Percentiles rank a stretch among this genome's conserved stretches.
Conservation (phyloP, 2,797 vertebrate species). For the Arrhamphus sclerolepis region DNA sequence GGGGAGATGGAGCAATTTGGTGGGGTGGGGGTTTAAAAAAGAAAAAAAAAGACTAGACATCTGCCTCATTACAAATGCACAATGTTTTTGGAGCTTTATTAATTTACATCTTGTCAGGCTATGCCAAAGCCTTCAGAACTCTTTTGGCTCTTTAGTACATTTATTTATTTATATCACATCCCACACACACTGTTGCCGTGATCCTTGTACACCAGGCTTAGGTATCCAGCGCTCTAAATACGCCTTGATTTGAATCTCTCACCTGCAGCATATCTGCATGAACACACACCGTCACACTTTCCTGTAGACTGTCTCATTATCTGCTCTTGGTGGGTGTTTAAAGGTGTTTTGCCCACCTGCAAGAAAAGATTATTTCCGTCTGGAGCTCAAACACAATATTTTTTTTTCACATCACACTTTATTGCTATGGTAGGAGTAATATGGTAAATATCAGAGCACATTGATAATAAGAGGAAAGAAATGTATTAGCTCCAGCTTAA, state of each 20-base stretch:
- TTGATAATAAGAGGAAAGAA: constrained; percentile 35
- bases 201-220: constrained; percentile 14
- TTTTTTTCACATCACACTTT: constrained; percentile 26
- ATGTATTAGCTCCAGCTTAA: constrained; percentile 34
- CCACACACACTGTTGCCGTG: constrained; percentile 32
- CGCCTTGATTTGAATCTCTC: constrained; percentile 59
- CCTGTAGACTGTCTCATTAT: constrained; percentile 61
- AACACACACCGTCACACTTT: constrained; percentile 19
- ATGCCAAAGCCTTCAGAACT: constrained; percentile 62
- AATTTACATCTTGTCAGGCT: constrained; percentile 76
- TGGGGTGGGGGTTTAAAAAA: constrained; percentile 28
- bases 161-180: constrained; percentile 67
- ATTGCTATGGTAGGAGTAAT: constrained; percentile 10
- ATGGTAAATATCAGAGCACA: constrained; percentile 45
- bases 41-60: constrained; percentile 64
- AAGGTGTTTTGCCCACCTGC: constrained; percentile 71
- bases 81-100: constrained; percentile 74
- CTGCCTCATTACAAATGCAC: constrained; percentile 69
- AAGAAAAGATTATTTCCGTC: constrained; percentile 60
- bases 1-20: background rate
- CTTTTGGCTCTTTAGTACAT: constrained; percentile 61
- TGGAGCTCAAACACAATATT: constrained; percentile 30
- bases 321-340: constrained; percentile 64
- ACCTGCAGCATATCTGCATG: constrained; percentile 45
- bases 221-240: constrained; percentile 14